Base-by-base conservation (phyloP, 2,888 invertebrate species). In the Volucella bombylans region DNA sequence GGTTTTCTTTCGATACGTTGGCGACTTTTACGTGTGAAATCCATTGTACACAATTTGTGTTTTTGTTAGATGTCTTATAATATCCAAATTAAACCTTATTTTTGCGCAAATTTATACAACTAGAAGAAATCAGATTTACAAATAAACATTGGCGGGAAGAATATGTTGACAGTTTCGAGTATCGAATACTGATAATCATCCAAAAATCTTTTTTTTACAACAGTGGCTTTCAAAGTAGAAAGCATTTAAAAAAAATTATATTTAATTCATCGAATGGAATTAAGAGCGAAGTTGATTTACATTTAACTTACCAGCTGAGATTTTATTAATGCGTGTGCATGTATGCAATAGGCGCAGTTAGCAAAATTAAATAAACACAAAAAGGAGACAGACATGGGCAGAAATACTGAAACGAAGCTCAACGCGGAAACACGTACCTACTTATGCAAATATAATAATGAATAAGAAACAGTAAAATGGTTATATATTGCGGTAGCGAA, bases 1-100 rank as follows among this genome's bases (percentile, higher is more conserved):
- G 90, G 88, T 43, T 88, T 89, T 8, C 78, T 76, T 65, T 90
- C 88, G 6, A 86, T 73, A 1, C 89, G 87, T 8, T 87, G 85
- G 0, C 90, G 89, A 72, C 88, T 88, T 81, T 89, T 90, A 9
- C 89, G 87, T 38, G 87, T 87, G 65, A 90, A 90, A 86, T 90
- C 90, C 90, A 90, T 90, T 52, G n/a, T 12, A 14, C 31, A n/a
- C 41, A 14, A n/a, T 2, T 8, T 38, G 1, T 6, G n/a, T 11
- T 61, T 18, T 8, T 39, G 4, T 31, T 1, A 23, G 8, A 43
- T 45, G 15, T 4, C 14, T 6, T n/a, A 62, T 55, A 38, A n/a
- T 31, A 38, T 54, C 12, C 11, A 23, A 23, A 10, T 3, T 12
- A 23, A 3, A 54, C 12, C 12, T 0, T n/a, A 12, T 2, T 6